Evolutionary conservation across 2,113 vertebrate species (phyloP), one percentile per base, ranked within the genome.

Genomic region (Lates calcarifer): DNA sequence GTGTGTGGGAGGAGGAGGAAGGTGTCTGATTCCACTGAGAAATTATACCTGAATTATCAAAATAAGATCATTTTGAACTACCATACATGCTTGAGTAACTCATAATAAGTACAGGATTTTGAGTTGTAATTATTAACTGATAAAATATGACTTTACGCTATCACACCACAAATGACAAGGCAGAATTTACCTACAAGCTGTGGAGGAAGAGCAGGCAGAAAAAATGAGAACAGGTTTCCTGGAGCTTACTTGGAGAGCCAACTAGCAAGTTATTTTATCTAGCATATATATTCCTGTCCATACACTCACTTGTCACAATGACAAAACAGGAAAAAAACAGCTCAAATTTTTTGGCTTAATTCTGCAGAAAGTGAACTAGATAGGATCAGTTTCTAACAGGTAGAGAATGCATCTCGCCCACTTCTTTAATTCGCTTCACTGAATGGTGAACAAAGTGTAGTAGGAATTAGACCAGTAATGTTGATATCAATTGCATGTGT

Each of bases 11-110:
- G 26, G 51, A 53, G 26, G 57, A 43, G 62, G 22, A 63, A 0
- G 68, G 39, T 37, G 49, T 74, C 4, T 51, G 33, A 74, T 75
- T 78, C 51, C 57, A 73, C 60, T 24, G 49, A 77, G 61, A 71
- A 70, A 74, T 47, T 67, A 10, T 47, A 43, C 31, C 3, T 57
- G 15, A 76, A 55, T 67, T 18, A 72, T 55, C 18, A 56, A 58
- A 67, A 60, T 18, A 49, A 33, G 14, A 5, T 7, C 37, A 37
- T 43, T 53, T 37, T 31, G 18, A 66, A 72, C 33, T 56, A 31
- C 29, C 69, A 13, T 28, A 4, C 3, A 37, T 56, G 15, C 31
- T 75, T 14, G 15, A 7, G 15, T 58, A 17, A 53, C 22, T 33
- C 24, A 58, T 51, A 74, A 49, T 61, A 41, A 33, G 70, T 35